Base-by-base conservation (phyloP, 2,113 vertebrate genomes). In the Odocoileus virginianus region DNA sequence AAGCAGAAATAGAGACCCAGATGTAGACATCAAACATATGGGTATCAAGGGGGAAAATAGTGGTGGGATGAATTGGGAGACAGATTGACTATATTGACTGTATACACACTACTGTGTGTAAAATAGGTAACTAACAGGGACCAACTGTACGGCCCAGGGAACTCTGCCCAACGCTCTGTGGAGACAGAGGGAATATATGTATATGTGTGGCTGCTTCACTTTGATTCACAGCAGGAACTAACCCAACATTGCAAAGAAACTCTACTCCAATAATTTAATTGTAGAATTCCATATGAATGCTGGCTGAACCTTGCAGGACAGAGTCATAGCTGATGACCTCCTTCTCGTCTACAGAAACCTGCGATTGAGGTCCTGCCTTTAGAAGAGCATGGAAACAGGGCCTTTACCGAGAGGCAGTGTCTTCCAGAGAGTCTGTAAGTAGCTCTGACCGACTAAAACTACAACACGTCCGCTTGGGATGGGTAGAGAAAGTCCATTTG, bases 401-500 rank as follows among this genome's bases (percentile, higher is more conserved):
- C 60, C 19, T 52, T 97, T 55, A 54, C 16, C 23, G 4, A 2
- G 6, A 84, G 40, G 1, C n/a, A 76, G 1, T 0, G 40, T 6
- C 79, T 25, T 36, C 67, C 43, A 90, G 14, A 40, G 85, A 1
- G 7, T 81, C 67, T 0, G 0, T 33, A 61, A 17, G 23, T 40
- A 0, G 0, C 81, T 33, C 30, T 8, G 28, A n/a, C 30, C 96
- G 52, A 58, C 2, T 90, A 95, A 90, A 76, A 87, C 2, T 21
- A 57, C 0, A 27, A 15, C 30, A 14, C 0, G 2, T 3, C n/a
- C 47, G n/a, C 52, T 23, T 14, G 71, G 19, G 64, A 17, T 21
- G 71, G 67, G 17, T 2, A 91, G 85, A 91, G 28, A 95, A 95
- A 95, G 74, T 45, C 87, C 74, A 97, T 87, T 76, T 89, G 10